Conservation (phyloP, 2,888 invertebrate species). For the Metacarcinus magister region DNA sequence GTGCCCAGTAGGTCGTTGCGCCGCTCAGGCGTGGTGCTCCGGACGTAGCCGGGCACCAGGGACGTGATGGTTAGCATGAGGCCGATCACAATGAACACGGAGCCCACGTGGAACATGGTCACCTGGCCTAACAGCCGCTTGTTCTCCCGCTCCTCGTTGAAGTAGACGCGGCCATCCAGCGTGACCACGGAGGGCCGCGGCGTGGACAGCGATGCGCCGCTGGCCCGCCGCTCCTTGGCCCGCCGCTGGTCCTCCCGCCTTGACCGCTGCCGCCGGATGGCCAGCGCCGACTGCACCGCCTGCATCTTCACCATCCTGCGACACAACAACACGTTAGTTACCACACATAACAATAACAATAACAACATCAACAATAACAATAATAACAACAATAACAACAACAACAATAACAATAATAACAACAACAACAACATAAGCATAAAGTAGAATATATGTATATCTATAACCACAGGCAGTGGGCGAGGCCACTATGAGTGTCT, state of each 20-base stretch:
- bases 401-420: background rate
- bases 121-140: conserved; percentile 81
- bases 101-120: conserved; percentile 82
- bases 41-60: conserved; percentile 80
- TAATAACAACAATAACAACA: background rate
- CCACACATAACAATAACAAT: background rate
- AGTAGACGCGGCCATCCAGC: conserved; percentile 80
- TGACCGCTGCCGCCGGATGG: conserved; percentile 82
- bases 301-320: conserved; percentile 83
- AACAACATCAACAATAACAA: background rate
- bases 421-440: background rate
- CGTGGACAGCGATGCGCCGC: conserved; percentile 74
- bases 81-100: conserved; percentile 82
- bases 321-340: background rate
- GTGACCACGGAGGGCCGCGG: conserved; percentile 80
- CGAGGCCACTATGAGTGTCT: background rate
- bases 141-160: conserved; percentile 76
- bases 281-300: conserved; percentile 82
- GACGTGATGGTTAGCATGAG: conserved; percentile 82
- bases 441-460: background rate
- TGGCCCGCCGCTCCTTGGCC: conserved; percentile 74
- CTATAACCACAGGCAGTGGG: background rate
- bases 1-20: conserved; percentile 81
- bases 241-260: conserved; percentile 79
- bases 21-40: conserved; percentile 72